phyloP scores from a whole-genome alignment of 2,888 invertebrate species.

The Dynastes maya region DNA sequence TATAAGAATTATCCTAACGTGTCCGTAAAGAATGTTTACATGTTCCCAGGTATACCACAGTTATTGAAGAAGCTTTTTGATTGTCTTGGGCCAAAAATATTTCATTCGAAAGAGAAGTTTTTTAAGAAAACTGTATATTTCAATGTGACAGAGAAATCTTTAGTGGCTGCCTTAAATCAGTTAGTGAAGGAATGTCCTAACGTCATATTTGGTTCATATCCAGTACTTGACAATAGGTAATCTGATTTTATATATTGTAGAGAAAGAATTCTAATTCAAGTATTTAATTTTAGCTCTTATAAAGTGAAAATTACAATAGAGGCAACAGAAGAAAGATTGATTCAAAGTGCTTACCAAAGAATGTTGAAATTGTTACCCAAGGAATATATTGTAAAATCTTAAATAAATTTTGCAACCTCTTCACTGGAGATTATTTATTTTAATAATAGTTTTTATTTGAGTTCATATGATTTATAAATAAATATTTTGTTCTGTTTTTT shows the following conservation, averaged over 20 bases:
- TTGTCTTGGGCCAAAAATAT: slow-evolving; percentile 65
- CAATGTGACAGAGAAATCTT: slow-evolving; percentile 70
- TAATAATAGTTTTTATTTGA: neutral
- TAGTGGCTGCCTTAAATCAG: slow-evolving; percentile 68
- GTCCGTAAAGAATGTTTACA: slow-evolving; percentile 76
- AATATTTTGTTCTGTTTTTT: no score
- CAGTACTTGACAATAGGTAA: slow-evolving; percentile 70
- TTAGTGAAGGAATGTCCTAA: slow-evolving; percentile 70
- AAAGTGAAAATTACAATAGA: slow-evolving; percentile 73
- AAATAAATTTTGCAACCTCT: neutral
- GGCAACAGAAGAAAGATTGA: slow-evolving; percentile 64
- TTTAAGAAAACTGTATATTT: slow-evolving; percentile 69
- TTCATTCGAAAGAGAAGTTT: slow-evolving; percentile 68
- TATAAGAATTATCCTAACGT: slow-evolving; percentile 69
- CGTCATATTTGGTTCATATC: slow-evolving; percentile 74
- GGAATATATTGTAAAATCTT: slow-evolving; percentile 58
- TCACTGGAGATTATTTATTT: slow-evolving; percentile 1
- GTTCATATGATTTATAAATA: no score
- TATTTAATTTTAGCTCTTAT: slow-evolving; percentile 67
- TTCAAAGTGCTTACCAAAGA: slow-evolving; percentile 67
- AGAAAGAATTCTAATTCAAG: slow-evolving; percentile 2
- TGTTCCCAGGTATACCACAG: slow-evolving; percentile 82
- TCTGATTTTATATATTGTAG: slow-evolving; percentile 33
- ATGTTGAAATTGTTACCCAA: slow-evolving; percentile 66
- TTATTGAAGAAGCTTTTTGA: slow-evolving; percentile 69